These are phyloP conservation scores for Cetoscarus ocellatus DNA, from an alignment of 2,797 vertebrate species.

Conservation along the genomic window DNA sequence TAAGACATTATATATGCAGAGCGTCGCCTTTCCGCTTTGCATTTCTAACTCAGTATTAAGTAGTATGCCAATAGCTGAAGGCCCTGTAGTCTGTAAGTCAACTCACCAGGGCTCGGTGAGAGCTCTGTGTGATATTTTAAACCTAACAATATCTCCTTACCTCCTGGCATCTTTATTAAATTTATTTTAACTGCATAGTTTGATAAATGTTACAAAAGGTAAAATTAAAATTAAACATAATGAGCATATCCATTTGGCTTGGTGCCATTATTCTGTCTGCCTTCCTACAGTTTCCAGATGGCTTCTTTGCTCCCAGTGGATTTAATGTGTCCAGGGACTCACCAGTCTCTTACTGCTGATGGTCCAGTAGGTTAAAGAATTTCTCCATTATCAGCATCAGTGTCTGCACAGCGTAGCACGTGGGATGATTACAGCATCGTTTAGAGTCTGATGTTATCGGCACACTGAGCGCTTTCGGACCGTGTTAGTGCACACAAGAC, in stretches of 20 bases:
- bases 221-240: constrained; percentile 39
- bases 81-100: constrained; percentile 37
- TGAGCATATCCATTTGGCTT: constrained; percentile 33
- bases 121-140: constrained; percentile 40
- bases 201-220: constrained; percentile 32
- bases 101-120: constrained; percentile 23
- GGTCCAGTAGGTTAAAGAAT: constrained; percentile 30
- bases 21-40: constrained; percentile 42
- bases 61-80: constrained; percentile 46
- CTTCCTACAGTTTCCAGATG: constrained; percentile 34
- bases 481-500: constrained; percentile 28
- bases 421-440: constrained; percentile 36
- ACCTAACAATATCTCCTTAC: constrained; percentile 38
- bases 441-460: constrained; percentile 45
- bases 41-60: constrained; percentile 55
- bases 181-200: constrained; percentile 10
- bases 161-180: constrained; percentile 29
- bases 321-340: constrained; percentile 40
- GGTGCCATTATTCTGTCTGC: constrained; percentile 20
- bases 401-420: constrained; percentile 14
- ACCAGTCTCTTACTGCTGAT: constrained; percentile 20
- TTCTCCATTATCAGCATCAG: constrained; percentile 17
- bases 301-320: constrained; percentile 25
- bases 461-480: constrained; percentile 29
- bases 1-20: constrained; percentile 33